Conservation (phyloP, 2,888 invertebrate species). For the Callinectes sapidus region DNA sequence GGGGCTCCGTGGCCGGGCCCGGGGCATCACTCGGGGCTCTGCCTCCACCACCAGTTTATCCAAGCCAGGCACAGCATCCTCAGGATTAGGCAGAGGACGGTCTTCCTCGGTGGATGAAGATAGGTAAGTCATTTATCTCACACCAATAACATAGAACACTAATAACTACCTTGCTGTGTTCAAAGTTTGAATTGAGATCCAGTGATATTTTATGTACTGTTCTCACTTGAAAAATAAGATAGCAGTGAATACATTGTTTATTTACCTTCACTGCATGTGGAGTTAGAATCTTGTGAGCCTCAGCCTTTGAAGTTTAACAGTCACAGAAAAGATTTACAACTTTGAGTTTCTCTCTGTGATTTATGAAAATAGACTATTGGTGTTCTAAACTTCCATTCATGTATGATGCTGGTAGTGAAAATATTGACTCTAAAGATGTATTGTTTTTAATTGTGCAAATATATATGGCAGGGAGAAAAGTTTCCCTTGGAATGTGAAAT, state of each 20-base stretch:
- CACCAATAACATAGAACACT: no score
- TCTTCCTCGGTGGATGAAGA: constrained; percentile 37
- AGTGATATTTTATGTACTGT: background rate
- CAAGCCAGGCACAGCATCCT: background rate
- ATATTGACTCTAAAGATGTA: no score
- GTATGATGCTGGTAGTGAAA: no score
- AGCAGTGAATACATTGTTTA: background rate
- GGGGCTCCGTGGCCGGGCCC: background rate
- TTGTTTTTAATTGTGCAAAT: no score
- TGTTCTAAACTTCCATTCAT: no score
- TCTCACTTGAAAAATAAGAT: background rate
- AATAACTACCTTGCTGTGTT: no score
- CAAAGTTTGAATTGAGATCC: no score
- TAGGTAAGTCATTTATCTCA: constrained; percentile 2
- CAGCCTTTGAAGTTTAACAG: background rate
- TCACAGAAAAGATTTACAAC: no score
- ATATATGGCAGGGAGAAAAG: no score
- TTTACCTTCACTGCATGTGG: background rate
- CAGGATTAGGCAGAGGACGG: constrained; percentile 17
- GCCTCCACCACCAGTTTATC: background rate
- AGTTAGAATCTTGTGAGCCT: background rate
- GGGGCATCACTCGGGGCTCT: background rate
- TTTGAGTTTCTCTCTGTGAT: no score
- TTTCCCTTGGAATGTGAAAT: no score
- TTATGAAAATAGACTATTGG: no score